A percentile compares a stretch with the other conserved stretches of the same genome.
Evolutionary conservation across 2,797 vertebrate genomes (phyloP).

Genomic region (Pelodytes ibericus): DNA sequence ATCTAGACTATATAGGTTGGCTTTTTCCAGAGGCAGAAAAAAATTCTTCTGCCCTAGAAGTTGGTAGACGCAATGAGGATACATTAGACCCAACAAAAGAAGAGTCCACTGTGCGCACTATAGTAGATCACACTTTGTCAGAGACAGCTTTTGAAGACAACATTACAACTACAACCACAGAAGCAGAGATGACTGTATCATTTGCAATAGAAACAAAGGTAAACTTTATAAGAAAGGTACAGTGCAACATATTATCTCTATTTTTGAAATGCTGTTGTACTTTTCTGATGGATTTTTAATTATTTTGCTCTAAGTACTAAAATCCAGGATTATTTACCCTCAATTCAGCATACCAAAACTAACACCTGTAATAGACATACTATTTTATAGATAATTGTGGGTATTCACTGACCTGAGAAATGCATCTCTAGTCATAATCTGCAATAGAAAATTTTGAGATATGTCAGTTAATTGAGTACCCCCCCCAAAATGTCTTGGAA

Average conservation of each 20-base stretch:
- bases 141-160: constrained; percentile 20
- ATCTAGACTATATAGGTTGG: constrained; percentile 65
- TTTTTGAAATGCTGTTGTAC: not conserved
- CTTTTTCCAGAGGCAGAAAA: constrained; percentile 62
- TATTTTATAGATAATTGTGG: too few species aligned
- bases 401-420: too few species aligned
- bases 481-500: too few species aligned
- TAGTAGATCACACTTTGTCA: constrained; percentile 50
- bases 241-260: constrained; percentile 17
- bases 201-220: constrained; percentile 10
- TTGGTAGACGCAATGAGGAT: constrained; percentile 55
- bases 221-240: constrained; percentile 62
- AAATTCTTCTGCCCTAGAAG: constrained; percentile 69
- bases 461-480: too few species aligned
- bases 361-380: too few species aligned
- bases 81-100: constrained; percentile 38
- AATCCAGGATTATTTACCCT: too few species aligned
- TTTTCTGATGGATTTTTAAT: too few species aligned
- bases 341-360: too few species aligned
- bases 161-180: not conserved
- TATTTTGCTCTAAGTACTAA: too few species aligned
- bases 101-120: constrained; percentile 22
- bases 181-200: constrained; percentile 10
- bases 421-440: too few species aligned
- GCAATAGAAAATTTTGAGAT: too few species aligned